Evolutionary conservation across 2,797 vertebrate genomes (phyloP).

Genomic region (Hypotaenidia okinawae): DNA sequence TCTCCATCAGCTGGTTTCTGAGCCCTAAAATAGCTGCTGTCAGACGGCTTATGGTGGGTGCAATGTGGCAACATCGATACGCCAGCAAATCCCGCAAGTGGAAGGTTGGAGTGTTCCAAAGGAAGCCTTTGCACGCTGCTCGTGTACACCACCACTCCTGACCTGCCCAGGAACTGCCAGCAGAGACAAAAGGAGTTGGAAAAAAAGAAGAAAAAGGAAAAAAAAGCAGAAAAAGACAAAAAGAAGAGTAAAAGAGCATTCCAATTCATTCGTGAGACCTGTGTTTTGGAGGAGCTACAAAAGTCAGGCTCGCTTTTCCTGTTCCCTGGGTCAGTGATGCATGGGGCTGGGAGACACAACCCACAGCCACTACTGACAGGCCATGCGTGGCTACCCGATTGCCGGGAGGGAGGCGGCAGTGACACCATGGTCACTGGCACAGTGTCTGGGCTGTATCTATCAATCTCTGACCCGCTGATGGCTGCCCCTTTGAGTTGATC

Average conservation of each 20-base stretch:
- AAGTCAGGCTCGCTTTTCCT: not conserved
- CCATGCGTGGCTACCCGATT: accelerated
- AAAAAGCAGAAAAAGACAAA: not conserved
- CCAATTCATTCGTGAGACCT: not conserved
- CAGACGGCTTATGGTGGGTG: accelerated
- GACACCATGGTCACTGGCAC: accelerated
- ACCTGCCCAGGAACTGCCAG: not conserved
- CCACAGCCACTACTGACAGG: accelerated
- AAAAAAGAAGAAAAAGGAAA: not conserved
- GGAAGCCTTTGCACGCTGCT: not conserved
- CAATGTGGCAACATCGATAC: accelerated
- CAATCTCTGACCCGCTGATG: accelerated
- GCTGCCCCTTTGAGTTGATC: not conserved
- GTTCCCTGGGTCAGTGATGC: not conserved
- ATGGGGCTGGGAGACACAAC: not conserved
- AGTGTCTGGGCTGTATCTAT: not conserved
- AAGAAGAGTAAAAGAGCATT: not conserved
- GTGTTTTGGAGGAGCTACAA: not conserved
- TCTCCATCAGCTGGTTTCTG: not conserved
- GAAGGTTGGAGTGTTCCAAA: not conserved
- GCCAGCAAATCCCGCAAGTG: not conserved
- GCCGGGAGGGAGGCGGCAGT: accelerated
- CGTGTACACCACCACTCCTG: not conserved
- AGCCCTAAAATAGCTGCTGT: not conserved
- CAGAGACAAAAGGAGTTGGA: not conserved